Conservation (phyloP, 2,113 vertebrate species). For the Atlantisia rogersi region DNA sequence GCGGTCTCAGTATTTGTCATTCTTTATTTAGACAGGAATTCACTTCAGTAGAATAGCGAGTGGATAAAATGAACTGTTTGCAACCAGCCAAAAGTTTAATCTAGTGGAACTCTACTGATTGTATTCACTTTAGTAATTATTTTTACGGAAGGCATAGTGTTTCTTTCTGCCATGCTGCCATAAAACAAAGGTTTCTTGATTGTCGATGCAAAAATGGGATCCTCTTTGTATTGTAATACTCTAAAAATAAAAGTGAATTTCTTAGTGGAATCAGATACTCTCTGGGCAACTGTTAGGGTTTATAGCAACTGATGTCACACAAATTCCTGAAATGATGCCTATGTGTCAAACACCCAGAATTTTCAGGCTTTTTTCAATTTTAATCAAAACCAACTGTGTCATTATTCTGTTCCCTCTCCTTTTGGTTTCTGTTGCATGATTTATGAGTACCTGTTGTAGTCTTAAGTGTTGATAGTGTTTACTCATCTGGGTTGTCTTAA, state of each 20-base stretch:
- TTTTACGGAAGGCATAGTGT: conserved; percentile 19
- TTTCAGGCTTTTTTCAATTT: conserved; percentile 36
- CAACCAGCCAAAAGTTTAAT: conserved; percentile 14
- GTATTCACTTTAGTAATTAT: conserved; percentile 53
- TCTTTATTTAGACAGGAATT: conserved; percentile 35
- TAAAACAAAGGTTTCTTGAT: conserved; percentile 36
- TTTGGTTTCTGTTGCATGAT: conserved; percentile 45
- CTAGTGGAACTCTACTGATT: conserved; percentile 2
- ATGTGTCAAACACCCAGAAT: background rate
- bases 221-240: background rate
- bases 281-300: background rate
- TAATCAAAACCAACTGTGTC: conserved; percentile 43
- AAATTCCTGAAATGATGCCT: conserved; percentile 6
- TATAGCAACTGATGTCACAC: conserved; percentile 28
- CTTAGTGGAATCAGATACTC: conserved; percentile 20
- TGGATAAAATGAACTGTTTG: conserved; percentile 32
- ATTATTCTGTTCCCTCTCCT: background rate
- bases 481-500: conserved; percentile 53
- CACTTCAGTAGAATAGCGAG: background rate
- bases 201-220: background rate
- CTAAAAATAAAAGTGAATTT: conserved; percentile 27
- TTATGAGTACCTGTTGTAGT: conserved; percentile 61
- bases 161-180: conserved; percentile 1
- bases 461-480: conserved; percentile 52
- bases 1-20: background rate